phyloP scores from a whole-genome alignment of 2,797 vertebrate species.

The Clangula hyemalis region DNA sequence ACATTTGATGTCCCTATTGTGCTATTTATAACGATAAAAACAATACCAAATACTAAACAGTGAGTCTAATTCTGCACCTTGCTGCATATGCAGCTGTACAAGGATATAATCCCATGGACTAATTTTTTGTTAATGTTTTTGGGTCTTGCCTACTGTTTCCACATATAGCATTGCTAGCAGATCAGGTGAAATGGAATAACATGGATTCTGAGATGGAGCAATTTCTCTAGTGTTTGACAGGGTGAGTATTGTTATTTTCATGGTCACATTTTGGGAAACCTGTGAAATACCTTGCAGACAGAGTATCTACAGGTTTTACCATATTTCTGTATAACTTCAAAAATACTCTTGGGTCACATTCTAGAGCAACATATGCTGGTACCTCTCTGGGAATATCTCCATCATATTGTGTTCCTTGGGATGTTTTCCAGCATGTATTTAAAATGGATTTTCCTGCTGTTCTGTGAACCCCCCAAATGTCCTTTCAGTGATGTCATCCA shows the following conservation, averaged over 20 bases:
- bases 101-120: not conserved
- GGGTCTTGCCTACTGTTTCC: rapidly evolving
- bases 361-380: not conserved
- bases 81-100: not conserved
- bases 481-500: not conserved
- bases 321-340: not conserved
- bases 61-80: not conserved
- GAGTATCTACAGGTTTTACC: not conserved
- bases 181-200: not conserved
- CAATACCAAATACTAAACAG: not conserved
- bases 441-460: not conserved
- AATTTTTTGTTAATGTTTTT: not conserved
- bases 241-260: not conserved
- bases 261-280: not conserved
- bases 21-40: not conserved
- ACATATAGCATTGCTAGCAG: not conserved
- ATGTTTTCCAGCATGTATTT: not conserved
- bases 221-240: rapidly evolving
- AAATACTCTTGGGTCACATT: rapidly evolving
- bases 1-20: not conserved
- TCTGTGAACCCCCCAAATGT: not conserved
- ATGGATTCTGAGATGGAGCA: not conserved
- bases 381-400: not conserved
- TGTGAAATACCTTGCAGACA: not conserved
- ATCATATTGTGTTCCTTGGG: not conserved